Conservation (phyloP, 2,797 vertebrate species). For the Enteromius paludinosus region DNA sequence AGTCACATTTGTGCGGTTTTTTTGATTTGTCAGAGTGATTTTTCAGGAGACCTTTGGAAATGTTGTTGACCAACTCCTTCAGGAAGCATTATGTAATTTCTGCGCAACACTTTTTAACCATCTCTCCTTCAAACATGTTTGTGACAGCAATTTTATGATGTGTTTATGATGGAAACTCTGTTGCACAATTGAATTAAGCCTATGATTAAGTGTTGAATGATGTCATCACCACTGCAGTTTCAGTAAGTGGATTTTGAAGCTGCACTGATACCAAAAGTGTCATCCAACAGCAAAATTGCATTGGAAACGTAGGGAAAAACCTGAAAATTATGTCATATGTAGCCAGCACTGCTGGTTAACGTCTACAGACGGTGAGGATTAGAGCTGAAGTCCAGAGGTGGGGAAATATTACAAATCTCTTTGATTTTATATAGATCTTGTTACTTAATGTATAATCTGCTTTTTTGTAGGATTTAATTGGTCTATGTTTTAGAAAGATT, state of each 20-base stretch:
- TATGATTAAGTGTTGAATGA: constrained; percentile 20
- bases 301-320: not conserved
- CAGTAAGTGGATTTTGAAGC: constrained; percentile 22
- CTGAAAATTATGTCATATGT: constrained; percentile 25
- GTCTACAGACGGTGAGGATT: constrained; percentile 17
- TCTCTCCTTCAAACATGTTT: constrained; percentile 9
- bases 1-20: not conserved
- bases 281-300: constrained; percentile 10
- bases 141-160: constrained; percentile 2
- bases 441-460: constrained; percentile 17
- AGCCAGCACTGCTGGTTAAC: constrained; percentile 13
- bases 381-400: constrained; percentile 11
- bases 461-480: not conserved
- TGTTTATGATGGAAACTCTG: not conserved
- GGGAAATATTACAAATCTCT: constrained; percentile 4
- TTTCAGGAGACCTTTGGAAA: constrained; percentile 15
- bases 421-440: not conserved
- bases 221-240: constrained; percentile 1
- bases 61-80: constrained; percentile 8
- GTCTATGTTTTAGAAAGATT: constrained; percentile 13
- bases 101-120: not conserved
- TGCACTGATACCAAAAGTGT: constrained; percentile 26
- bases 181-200: constrained; percentile 23
- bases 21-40: not conserved
- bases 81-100: not conserved